Evolutionary conservation across 2,113 vertebrate genomes (phyloP).

Genomic region (Forbesichthys agassizii): DNA sequence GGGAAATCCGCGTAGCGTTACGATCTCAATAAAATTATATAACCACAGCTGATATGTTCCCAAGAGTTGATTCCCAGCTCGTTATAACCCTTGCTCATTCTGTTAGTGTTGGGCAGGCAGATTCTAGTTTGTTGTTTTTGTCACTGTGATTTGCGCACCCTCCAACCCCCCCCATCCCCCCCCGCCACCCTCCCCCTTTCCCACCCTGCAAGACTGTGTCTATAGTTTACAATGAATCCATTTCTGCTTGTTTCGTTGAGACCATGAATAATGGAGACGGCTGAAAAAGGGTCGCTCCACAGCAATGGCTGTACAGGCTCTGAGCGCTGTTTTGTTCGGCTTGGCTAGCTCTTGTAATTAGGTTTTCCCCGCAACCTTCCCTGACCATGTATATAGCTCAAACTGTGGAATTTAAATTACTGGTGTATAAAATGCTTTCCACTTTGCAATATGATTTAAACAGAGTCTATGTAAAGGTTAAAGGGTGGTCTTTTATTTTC

Average conservation of each 20-base stretch:
- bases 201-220: constrained; percentile 43
- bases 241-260: constrained; percentile 67
- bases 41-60: constrained; percentile 4
- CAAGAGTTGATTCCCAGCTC: too few species aligned
- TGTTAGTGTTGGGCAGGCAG: constrained; percentile 45
- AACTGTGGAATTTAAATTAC: constrained; percentile 59
- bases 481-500: constrained; percentile 39
- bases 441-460: constrained; percentile 41
- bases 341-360: constrained; percentile 81
- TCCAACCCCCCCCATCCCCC: too few species aligned
- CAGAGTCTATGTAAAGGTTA: constrained; percentile 35
- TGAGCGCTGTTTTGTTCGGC: constrained; percentile 77
- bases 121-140: constrained; percentile 33
- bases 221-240: constrained; percentile 67
- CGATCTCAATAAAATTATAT: constrained; percentile 14
- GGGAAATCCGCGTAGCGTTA: neutral
- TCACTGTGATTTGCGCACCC: neutral
- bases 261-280: constrained; percentile 77
- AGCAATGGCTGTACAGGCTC: constrained; percentile 70
- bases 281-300: constrained; percentile 70
- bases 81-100: constrained; percentile 18
- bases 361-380: constrained; percentile 61
- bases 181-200: too few species aligned
- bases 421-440: constrained; percentile 61
- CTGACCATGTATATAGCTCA: constrained; percentile 52